Base-by-base conservation (phyloP, 2,888 invertebrate species). In the Hecatera dysodea region DNA sequence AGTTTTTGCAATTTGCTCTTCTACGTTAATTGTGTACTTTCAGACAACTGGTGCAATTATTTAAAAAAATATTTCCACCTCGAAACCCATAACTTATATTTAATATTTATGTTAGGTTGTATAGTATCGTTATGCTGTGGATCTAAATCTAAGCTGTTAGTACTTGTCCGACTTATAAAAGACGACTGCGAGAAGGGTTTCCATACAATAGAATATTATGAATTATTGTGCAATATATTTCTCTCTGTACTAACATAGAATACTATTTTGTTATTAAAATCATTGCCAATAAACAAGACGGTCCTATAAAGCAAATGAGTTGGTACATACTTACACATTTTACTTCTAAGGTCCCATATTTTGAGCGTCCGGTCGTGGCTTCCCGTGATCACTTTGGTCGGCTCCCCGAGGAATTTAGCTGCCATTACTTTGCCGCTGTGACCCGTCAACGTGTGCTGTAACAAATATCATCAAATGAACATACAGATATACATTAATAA, bases 371-470 rank as follows among this genome's bases (percentile, higher is more conserved):
- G 97, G 96, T 99, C 99, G 96, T 99, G 98, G 94, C 99, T 99
- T 80, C 99, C 99, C 46, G 99, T 99, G 73, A 99, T 99, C 72
- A 99, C 99, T 96, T 98, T 99, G 77, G 97, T 97, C 22, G 98
- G 97, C 87, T 99, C 99, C 69, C 99, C 98, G 84, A 99, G 97
- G 95, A 99, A 99, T 95, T 98, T 98, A 46, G 99, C 99, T 27
- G 99, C 98, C 97, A 99, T 97, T 82, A 99, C 99, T 96, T 99
- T 99, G 66, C 98, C 99, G 89, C 99, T 98, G 96, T 99, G 99
- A 48, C 99, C 99, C 64, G 99, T 99, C 87, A 99, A 94, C 62
- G 99, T 98, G 93, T 98, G 98, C 98, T 98, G 97, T 48, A 89
- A 90, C 88, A 87, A 90, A 80, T 66, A 33, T 36, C 33, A 67